These are phyloP conservation scores for Ichneumoninae sp. DNA, from an alignment of 2,888 invertebrate genomes.

Conservation along the genomic window DNA sequence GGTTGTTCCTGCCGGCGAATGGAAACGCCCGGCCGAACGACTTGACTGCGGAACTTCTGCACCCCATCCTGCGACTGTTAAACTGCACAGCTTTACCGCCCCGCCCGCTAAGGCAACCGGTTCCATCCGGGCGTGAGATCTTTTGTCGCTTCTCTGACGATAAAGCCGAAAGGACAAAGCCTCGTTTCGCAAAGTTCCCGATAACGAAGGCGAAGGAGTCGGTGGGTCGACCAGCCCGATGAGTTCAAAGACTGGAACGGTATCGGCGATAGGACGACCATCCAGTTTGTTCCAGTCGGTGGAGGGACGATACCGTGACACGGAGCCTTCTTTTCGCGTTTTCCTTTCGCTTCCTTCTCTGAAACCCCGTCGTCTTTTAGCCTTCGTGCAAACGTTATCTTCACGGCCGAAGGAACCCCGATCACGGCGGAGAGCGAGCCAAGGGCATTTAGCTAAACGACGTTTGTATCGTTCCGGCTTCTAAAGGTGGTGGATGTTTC, in stretches of 20 bases:
- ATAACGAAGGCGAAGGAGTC: constrained; percentile 43
- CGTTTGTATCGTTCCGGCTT: background rate
- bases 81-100: background rate
- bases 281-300: constrained; percentile 21
- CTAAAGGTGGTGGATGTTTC: constrained; percentile 7
- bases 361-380: constrained; percentile 1
- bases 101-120: background rate
- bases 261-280: constrained; percentile 16
- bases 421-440: constrained; percentile 7
- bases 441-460: constrained; percentile 35
- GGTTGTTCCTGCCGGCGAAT: constrained; percentile 38
- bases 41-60: constrained; percentile 30
- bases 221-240: background rate
- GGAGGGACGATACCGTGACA: background rate
- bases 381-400: constrained; percentile 30
- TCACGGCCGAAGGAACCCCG: background rate
- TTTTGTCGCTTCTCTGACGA: constrained; percentile 49
- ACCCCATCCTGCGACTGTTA: constrained; percentile 13
- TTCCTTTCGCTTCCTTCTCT: constrained; percentile 1
- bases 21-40: background rate
- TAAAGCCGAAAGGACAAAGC: constrained; percentile 37
- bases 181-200: constrained; percentile 39
- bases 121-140: constrained; percentile 1
- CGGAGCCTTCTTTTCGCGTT: background rate
- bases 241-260: background rate